Conservation (phyloP, 2,797 vertebrate genomes). For the Sitta carolinensis region DNA sequence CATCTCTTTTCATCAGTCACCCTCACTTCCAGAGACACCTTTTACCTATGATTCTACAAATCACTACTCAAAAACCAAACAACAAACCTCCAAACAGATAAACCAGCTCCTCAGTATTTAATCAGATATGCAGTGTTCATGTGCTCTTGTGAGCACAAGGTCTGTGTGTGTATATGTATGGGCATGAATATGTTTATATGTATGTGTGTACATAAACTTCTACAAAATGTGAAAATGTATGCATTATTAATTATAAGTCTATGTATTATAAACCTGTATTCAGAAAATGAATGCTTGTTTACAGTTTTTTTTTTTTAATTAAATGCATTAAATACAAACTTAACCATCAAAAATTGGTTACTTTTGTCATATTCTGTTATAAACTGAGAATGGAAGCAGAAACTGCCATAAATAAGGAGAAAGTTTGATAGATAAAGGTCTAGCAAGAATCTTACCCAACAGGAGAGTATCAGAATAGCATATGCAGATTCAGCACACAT, state of each 20-base stretch:
- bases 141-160: background rate
- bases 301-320: background rate
- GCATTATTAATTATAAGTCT: background rate
- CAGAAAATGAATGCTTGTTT: background rate
- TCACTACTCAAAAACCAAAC: background rate
- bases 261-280: background rate
- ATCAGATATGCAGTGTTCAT: background rate
- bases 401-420: background rate
- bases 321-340: background rate
- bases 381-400: background rate
- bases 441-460: background rate
- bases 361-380: background rate
- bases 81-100: fast-evolving
- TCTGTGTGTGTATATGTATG: fast-evolving
- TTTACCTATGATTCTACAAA: background rate
- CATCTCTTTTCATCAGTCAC: background rate
- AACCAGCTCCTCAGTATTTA: background rate
- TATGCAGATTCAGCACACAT: background rate
- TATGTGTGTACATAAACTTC: background rate
- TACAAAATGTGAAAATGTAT: background rate
- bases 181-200: background rate
- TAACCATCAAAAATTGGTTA: background rate
- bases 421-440: background rate
- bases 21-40: background rate
- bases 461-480: background rate